Evolutionary conservation across 2,888 invertebrate species (phyloP), one percentile per base, ranked within the genome.

Genomic region (Philonicus albiceps): DNA sequence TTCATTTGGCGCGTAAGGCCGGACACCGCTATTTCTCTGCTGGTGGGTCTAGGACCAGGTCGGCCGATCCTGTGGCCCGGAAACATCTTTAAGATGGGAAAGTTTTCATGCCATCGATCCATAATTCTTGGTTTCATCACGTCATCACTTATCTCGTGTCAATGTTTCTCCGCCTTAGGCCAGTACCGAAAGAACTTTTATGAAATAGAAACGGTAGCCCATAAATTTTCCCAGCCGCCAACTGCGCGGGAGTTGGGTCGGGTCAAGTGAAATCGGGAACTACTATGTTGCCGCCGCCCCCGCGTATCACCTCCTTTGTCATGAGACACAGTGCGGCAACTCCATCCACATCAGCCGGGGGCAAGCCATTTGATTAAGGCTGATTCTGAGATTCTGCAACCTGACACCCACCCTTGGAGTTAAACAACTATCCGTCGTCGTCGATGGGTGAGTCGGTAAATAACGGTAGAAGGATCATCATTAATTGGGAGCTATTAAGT

Each of bases 71-170:
- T 49, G 37, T 13, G 37, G 27, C 27, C 64, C 64, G 83, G 72
- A 40, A 31, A 16, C 13, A 72, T 83, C 40, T 83, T 83, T 83
- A 40, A 72, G 83, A 83, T 83, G 64, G 72, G 22, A 72, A 83
- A 55, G 83, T 83, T 83, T 72, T 83, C 83, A 83, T 64, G 72
- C 31, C 83, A 83, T 72, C 83, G 72, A 83, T 83, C 83, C 83
- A 83, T 83, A 83, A 83, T 72, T 83, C 83, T 40, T 40, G 83
- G 83, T 72, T 64, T 83, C 83, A 83, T 64, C 83, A 83, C 83
- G 64, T 64, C 83, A 83, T 83, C 83, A 64, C 83, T 83, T 83
- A 83, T 83, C 83, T 83, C 64, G 31, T 83, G 83, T 83, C 83
- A 83, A 83, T 83, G 83, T 83, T 83, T 37, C 64, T 64, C 27